Evolutionary conservation across 2,888 invertebrate genomes (phyloP), one percentile per base, ranked within the genome.

Genomic region (Limenitis camilla): DNA sequence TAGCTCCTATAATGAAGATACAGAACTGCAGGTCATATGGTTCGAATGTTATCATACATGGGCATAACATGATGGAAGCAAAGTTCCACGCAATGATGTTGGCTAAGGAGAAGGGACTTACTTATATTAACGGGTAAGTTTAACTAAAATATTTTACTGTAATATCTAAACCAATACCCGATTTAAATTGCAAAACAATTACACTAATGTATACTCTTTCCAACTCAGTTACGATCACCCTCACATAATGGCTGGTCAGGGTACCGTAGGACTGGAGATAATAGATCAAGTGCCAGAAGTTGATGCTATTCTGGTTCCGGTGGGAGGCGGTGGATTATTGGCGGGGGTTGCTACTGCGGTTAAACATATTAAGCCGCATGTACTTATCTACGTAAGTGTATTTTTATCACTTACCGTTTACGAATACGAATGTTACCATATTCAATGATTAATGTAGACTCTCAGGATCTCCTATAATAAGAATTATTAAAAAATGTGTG

Each of bases 1-100:
- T 96, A 0, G 98, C 98, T 0, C 97, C 98, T 0, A 94, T 98
- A 53, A 98, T 98, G 96, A 98, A 98, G 85, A 93, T 98, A 44
- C 92, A 95, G 69, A 92, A 94, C 58, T 98, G 98, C 72, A 90
- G 92, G 49, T 92, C 92, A 47, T 94, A 91, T 71, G 94, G 95
- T 5, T 97, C 98, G 1, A 91, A 91, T 43, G 96, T 98, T 6
- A 90, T 98, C 28, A 90, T 96, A 9, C 88, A 92, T 57, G 98
- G 97, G 2, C 84, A 89, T 41, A 93, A 96, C 68, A 95, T 97
- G 92, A 91, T 89, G 38, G 96, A 96, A 76, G 94, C 96, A 0
- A 96, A 95, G 74, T 86, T 88, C 48, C 88, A 92, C 64, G 97
- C 97, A 0, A 91, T 96, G 88, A 88, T 83, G 60, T 78, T 96